A percentile compares a stretch with the other conserved stretches of the same genome.
Conservation (phyloP, 1,140 invertebrate genomes). For the Colletes gigas region DNA sequence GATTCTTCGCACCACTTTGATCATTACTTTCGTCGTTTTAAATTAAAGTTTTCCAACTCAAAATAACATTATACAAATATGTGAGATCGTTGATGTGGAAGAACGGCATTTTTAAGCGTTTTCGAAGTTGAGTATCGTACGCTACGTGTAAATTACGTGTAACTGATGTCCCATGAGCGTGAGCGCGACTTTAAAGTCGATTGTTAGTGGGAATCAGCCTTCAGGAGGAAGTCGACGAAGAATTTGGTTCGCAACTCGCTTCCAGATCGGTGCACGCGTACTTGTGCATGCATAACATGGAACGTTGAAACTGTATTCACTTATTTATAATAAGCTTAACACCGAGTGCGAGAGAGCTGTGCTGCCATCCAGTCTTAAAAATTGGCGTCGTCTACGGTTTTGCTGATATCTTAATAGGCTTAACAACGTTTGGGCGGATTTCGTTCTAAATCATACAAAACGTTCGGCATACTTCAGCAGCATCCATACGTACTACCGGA, state of each 20-base stretch:
- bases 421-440: constrained; percentile 47
- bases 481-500: background rate
- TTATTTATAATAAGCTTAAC: constrained; percentile 43
- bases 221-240: background rate
- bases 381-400: constrained; percentile 19
- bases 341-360: constrained; percentile 37
- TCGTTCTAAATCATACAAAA: constrained; percentile 30
- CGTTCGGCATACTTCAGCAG: background rate
- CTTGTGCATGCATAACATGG: constrained; percentile 4
- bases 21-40: no score
- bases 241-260: background rate
- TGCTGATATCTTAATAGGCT: constrained; percentile 18
- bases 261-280: background rate
- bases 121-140: no score
- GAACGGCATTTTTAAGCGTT: no score
- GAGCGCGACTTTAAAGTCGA: no score
- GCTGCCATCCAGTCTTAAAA: constrained; percentile 30
- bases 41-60: no score
- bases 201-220: background rate
- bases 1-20: no score
- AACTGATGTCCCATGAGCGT: no score
- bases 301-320: constrained; percentile 28
- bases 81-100: no score
- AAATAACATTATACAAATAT: no score
- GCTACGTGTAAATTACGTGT: no score